Base-by-base conservation (phyloP, 2,888 invertebrate species). In the Capitulum mitella region DNA sequence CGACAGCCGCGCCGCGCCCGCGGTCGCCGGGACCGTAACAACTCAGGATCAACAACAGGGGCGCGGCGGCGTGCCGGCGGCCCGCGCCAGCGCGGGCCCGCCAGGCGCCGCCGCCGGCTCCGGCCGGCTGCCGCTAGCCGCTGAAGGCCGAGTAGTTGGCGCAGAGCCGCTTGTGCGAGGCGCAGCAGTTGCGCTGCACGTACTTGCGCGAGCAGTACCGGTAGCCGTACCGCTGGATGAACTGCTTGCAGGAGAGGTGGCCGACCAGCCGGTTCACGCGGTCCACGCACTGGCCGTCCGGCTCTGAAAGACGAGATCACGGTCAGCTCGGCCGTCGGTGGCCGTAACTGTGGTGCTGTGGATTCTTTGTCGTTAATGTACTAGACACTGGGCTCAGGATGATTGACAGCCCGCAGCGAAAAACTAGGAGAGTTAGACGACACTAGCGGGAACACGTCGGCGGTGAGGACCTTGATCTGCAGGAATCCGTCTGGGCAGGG, bases 191-290 rank as follows among this genome's bases (percentile, higher is more conserved):
- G 81, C 84, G 84, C 80, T 85, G 83, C 82, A 87, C 86, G 84
- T 87, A 87, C 75, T 84, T 84, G 79, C 87, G 86, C 79, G 84
- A 84, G 83, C 88, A 88, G 83, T 87, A 87, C 80, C 86, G 85
- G 83, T 84, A 85, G 79, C 87, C 87, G 83, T 86, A 87, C 76
- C 85, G 85, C 70, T 84, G 83, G 79, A 87, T 84, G 83, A 87
- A 87, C 81, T 87, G 86, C 78, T 83, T 83, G 82, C 87, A 87
- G 46, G 86, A 85, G 81, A 87, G 84, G 74, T 86, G 85, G 77
- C 86, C 85, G 48, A 83, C 83, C 54, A 85, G 82, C 78, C 83
- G 83, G 80, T 83, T 82, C 26, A 83, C 83, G 78, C 83, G 82
- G 81, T 85, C 85, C 78, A 83, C 83, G 82, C 85, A 85, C 58